phyloP scores from a whole-genome alignment of 2,113 vertebrate genomes.

The Sinocyclocheilus anophthalmus region DNA sequence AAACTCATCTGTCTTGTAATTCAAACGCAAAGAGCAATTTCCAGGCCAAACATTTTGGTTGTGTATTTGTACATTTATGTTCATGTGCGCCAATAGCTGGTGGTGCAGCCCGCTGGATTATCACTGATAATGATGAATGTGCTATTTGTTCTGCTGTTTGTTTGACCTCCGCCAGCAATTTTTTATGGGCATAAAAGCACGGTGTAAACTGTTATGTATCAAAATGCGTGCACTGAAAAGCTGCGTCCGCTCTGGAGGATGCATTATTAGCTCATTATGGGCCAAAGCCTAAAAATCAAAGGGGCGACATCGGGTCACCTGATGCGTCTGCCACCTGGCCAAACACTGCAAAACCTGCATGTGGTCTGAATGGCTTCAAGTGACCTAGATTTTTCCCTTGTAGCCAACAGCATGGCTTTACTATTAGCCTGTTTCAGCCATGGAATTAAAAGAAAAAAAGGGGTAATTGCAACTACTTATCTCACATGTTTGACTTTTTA shows the following conservation, averaged over 20 bases:
- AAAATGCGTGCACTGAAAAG: background rate
- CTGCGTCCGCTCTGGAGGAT: background rate
- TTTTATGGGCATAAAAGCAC: background rate
- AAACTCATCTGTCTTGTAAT: constrained; percentile 32
- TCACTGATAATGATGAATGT: constrained; percentile 19
- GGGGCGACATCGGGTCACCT: background rate
- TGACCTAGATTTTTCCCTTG: no score
- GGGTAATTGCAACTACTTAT: no score
- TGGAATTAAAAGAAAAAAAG: no score
- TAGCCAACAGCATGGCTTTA: background rate
- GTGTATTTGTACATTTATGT: constrained; percentile 12
- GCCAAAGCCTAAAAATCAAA: background rate
- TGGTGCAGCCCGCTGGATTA: background rate
- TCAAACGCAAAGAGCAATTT: background rate
- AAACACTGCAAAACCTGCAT: background rate
- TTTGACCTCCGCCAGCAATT: background rate
- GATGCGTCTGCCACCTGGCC: background rate
- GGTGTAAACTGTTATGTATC: background rate
- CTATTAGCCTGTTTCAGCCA: background rate
- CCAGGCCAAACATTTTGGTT: constrained; percentile 2
- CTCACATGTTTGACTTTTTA: no score
- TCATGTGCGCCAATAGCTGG: background rate
- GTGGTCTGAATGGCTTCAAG: background rate
- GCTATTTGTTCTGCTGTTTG: constrained; percentile 11
- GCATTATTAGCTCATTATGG: constrained; percentile 9